phyloP scores from a whole-genome alignment of 35 echinoderm and acorn worm species.

The Ophioderma brevispina region DNA sequence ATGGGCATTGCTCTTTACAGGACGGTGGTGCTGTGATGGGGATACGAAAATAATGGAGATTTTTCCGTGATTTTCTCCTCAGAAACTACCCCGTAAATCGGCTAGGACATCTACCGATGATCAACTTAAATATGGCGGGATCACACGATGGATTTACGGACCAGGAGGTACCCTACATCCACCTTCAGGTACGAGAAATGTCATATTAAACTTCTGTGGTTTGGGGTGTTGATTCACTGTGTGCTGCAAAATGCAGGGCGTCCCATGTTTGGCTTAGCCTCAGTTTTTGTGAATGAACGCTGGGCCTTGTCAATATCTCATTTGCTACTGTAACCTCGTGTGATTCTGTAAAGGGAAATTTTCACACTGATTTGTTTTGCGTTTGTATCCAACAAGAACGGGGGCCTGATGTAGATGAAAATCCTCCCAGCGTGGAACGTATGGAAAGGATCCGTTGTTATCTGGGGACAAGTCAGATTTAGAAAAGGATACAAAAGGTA shows the following conservation, averaged over 20 bases:
- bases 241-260: not conserved
- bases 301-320: slow-evolving; percentile 45
- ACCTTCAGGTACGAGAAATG: slow-evolving; percentile 46
- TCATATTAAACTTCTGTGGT: not conserved
- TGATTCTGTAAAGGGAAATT: not conserved
- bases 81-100: too few species aligned
- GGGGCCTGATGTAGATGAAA: slow-evolving; percentile 68
- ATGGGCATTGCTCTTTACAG: too few species aligned
- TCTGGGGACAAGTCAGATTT: slow-evolving; percentile 36
- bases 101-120: too few species aligned
- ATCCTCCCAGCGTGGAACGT: slow-evolving; percentile 19
- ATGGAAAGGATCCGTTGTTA: not conserved
- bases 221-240: slow-evolving; percentile 7
- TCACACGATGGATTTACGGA: slow-evolving; percentile 43
- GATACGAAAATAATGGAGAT: too few species aligned
- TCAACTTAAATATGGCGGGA: not conserved
- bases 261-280: slow-evolving; percentile 33
- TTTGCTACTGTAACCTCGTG: slow-evolving; percentile 40
- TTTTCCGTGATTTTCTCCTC: too few species aligned
- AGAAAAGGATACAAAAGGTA: slow-evolving; percentile 66
- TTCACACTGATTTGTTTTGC: not conserved
- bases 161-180: slow-evolving; percentile 53
- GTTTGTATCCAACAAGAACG: slow-evolving; percentile 29
- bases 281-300: not conserved
- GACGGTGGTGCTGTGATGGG: too few species aligned